Evolutionary conservation across 2,888 invertebrate species (phyloP).

Genomic region (Luperina nickerlii): DNA sequence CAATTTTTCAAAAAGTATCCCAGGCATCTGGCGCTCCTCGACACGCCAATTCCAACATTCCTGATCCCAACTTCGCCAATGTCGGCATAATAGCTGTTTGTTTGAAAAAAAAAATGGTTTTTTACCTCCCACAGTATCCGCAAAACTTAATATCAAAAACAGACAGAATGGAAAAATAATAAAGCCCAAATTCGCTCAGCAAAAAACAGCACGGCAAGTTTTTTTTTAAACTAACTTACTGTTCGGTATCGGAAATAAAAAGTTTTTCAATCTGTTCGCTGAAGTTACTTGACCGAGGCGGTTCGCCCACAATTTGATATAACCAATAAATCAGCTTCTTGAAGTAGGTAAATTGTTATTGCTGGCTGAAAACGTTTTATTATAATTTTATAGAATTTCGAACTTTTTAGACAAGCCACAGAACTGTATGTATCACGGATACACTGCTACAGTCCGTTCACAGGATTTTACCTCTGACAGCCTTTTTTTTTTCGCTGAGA

Average conservation of each 20-base stretch:
- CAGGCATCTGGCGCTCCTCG: slow-evolving; percentile 29
- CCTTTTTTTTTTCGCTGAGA: no score
- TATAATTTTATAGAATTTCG: slow-evolving; percentile 15
- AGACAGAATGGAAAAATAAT: slow-evolving; percentile 31
- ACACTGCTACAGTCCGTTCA: neutral
- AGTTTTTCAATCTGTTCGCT: slow-evolving; percentile 69
- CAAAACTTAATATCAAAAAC: slow-evolving; percentile 30
- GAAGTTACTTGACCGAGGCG: slow-evolving; percentile 64
- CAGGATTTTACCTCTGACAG: neutral
- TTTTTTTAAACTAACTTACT: slow-evolving; percentile 44
- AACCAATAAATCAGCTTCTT: slow-evolving; percentile 63
- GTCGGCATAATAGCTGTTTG: slow-evolving; percentile 39
- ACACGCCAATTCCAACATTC: slow-evolving; percentile 40
- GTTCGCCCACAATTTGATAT: slow-evolving; percentile 60
- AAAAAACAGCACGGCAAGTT: slow-evolving; percentile 33
- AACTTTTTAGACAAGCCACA: neutral
- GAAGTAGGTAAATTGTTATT: slow-evolving; percentile 56
- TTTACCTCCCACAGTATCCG: slow-evolving; percentile 13
- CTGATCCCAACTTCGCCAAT: slow-evolving; percentile 44
- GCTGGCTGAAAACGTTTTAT: slow-evolving; percentile 36
- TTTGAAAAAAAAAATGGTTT: slow-evolving; percentile 1
- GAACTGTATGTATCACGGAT: neutral
- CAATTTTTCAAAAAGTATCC: slow-evolving; percentile 44
- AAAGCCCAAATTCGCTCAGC: slow-evolving; percentile 40
- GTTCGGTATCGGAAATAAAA: slow-evolving; percentile 66